These are phyloP conservation scores for Conchocele bisecta DNA, from an alignment of 2,888 invertebrate genomes.

Conservation along the genomic window DNA sequence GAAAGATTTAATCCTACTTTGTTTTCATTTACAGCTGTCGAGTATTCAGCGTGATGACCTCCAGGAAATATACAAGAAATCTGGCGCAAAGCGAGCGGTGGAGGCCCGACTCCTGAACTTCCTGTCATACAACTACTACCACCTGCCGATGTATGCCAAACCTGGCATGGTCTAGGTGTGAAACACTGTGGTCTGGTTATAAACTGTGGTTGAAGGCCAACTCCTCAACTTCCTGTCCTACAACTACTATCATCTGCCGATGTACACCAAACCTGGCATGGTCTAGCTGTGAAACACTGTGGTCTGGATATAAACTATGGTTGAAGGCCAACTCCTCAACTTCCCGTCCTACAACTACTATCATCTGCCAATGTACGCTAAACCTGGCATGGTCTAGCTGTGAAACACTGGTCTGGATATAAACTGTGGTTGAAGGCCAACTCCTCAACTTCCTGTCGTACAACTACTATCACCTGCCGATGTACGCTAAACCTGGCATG, in stretches of 20 bases:
- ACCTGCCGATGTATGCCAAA: slow-evolving; percentile 83
- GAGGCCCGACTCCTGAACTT: slow-evolving; percentile 81
- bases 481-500: slow-evolving; percentile 83
- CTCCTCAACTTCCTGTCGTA: slow-evolving; percentile 82
- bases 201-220: slow-evolving; percentile 81
- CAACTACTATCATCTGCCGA: slow-evolving; percentile 83
- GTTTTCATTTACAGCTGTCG: slow-evolving; percentile 28
- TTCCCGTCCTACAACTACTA: slow-evolving; percentile 82
- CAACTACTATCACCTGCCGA: slow-evolving; percentile 83
- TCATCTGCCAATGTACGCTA: slow-evolving; percentile 83
- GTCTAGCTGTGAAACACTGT: too few species aligned
- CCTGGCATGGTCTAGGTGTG: slow-evolving; percentile 83
- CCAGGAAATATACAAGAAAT: slow-evolving; percentile 68
- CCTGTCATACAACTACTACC: slow-evolving; percentile 82
- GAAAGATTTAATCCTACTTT: neutral
- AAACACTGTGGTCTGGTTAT: too few species aligned
- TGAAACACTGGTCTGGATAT: too few species aligned
- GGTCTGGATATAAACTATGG: too few species aligned
- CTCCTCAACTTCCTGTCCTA: slow-evolving; percentile 82
- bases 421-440: slow-evolving; percentile 81
- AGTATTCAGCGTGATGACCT: slow-evolving; percentile 72
- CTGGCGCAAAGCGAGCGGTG: slow-evolving; percentile 79
- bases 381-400: slow-evolving; percentile 83
- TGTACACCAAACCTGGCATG: slow-evolving; percentile 83
- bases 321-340: slow-evolving; percentile 81